phyloP scores from a whole-genome alignment of 2,113 vertebrate species.

The Microtus ochrogaster region DNA sequence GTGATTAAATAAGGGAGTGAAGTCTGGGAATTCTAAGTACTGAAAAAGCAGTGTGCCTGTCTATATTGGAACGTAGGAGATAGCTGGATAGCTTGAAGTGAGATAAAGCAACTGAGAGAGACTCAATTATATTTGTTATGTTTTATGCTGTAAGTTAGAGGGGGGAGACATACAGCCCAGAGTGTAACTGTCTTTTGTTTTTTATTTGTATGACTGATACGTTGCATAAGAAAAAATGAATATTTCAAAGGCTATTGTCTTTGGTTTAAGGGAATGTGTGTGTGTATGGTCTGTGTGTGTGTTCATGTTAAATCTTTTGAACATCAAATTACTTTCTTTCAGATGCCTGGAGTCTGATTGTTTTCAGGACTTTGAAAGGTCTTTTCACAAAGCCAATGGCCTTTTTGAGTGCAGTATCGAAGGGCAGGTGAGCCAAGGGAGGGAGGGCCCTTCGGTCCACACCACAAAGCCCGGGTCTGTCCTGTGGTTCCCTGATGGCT shows the following conservation, averaged over 20 bases:
- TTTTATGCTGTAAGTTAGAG: slow-evolving; percentile 8
- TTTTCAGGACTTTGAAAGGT: background rate
- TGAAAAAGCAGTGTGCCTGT: no score
- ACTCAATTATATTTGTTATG: background rate
- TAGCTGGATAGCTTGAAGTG: background rate
- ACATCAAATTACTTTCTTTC: background rate
- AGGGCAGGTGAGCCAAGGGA: background rate
- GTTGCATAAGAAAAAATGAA: background rate
- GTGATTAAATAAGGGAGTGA: background rate
- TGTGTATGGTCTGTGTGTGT: background rate
- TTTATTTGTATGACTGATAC: background rate
- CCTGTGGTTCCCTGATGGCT: slow-evolving; percentile 28
- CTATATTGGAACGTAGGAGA: background rate
- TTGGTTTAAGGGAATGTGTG: no score
- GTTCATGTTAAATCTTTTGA: background rate
- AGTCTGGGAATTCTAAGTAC: no score
- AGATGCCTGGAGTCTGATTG: background rate
- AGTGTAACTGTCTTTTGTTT: background rate
- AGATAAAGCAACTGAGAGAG: background rate
- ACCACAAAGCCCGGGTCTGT: background rate
- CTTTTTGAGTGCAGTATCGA: background rate
- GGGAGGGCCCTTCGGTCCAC: background rate
- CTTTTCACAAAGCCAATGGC: background rate
- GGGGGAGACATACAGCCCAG: background rate
- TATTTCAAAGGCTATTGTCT: background rate